These are phyloP conservation scores for Drosophila multiciliata DNA, from an alignment of 2,888 invertebrate genomes.

Conservation along the genomic window DNA sequence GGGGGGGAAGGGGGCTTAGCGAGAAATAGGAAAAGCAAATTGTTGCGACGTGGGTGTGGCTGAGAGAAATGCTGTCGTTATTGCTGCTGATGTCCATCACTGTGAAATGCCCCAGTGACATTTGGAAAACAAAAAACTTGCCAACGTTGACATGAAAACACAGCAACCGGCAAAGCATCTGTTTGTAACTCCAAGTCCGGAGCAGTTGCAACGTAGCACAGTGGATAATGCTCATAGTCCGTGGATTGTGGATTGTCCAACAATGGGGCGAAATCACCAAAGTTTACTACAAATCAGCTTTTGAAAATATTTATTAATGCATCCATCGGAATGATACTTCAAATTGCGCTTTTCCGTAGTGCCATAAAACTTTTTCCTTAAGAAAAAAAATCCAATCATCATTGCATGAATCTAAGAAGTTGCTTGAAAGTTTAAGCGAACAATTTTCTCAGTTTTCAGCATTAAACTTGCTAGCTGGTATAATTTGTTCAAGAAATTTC, in stretches of 20 bases:
- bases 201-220: slow-evolving; percentile 6
- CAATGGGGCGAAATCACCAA: slow-evolving; percentile 59
- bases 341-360: slow-evolving; percentile 14
- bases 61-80: slow-evolving; percentile 24
- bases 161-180: slow-evolving; percentile 44
- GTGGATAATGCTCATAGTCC: slow-evolving; percentile 20
- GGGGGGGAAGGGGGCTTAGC: slow-evolving; percentile 4
- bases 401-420: slow-evolving; percentile 7
- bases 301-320: slow-evolving; percentile 37
- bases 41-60: slow-evolving; percentile 1
- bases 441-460: slow-evolving; percentile 28
- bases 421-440: slow-evolving; percentile 32
- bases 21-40: slow-evolving; percentile 26
- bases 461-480: slow-evolving; percentile 9
- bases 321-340: slow-evolving; percentile 70
- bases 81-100: slow-evolving; percentile 68
- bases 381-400: neutral
- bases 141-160: slow-evolving; percentile 63
- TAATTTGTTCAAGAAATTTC: slow-evolving; percentile 1
- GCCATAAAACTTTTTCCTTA: slow-evolving; percentile 37
- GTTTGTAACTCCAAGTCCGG: slow-evolving; percentile 24
- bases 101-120: slow-evolving; percentile 77
- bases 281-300: slow-evolving; percentile 65
- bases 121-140: slow-evolving; percentile 78
- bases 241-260: slow-evolving; percentile 16